These are phyloP conservation scores for Myotis planiceps DNA, from an alignment of 2,797 vertebrate species.

Conservation along the genomic window DNA sequence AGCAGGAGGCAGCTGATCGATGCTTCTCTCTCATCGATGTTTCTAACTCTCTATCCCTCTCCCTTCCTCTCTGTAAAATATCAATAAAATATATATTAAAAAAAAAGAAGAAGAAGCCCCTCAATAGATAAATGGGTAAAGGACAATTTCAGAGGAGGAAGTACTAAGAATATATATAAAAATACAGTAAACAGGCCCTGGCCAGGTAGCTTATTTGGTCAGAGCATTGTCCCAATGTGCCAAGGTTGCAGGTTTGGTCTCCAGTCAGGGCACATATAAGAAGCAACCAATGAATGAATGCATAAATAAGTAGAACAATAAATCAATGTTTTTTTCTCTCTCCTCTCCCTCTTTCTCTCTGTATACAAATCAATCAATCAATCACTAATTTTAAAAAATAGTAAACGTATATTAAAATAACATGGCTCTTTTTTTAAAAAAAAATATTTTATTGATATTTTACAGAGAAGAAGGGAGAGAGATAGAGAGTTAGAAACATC, in stretches of 20 bases:
- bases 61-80: no score
- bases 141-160: slow-evolving; percentile 1
- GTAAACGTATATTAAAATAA: neutral
- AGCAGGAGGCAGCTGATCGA: no score
- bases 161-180: neutral
- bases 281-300: neutral
- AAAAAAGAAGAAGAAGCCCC: no score
- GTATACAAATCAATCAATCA: neutral
- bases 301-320: neutral
- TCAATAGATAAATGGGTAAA: neutral
- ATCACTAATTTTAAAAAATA: neutral
- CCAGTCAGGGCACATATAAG: neutral
- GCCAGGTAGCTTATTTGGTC: neutral
- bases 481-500: no score
- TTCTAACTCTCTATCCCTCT: no score
- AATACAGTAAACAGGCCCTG: neutral
- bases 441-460: no score
- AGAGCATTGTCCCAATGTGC: neutral
- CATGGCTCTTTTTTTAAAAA: neutral
- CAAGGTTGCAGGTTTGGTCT: neutral
- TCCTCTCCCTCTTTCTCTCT: neutral
- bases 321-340: neutral
- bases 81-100: no score
- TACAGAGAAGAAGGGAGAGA: no score
- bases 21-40: no score